Percentiles rank a stretch among this genome's conserved stretches.
These are phyloP conservation scores for Melolontha melolontha DNA, from an alignment of 2,888 invertebrate species.

Conservation along the genomic window DNA sequence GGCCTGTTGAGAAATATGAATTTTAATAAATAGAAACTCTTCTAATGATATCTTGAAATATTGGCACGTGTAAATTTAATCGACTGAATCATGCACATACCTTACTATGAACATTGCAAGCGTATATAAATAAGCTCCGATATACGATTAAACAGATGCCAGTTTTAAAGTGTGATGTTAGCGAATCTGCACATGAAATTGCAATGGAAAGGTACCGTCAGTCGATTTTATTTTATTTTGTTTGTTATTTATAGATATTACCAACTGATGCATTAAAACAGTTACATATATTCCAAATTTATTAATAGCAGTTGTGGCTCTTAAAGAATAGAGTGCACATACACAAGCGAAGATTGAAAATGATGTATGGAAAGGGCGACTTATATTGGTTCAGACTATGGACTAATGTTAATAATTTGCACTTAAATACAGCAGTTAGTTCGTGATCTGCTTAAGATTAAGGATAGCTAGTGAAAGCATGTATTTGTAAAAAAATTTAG, in stretches of 20 bases:
- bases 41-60: conserved; percentile 5
- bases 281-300: conserved; percentile 11
- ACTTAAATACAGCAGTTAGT: no score
- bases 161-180: conserved; percentile 23
- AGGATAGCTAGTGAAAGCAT: no score
- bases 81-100: conserved; percentile 19
- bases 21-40: neutral
- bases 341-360: neutral
- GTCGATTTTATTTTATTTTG: conserved; percentile 16
- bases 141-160: conserved; percentile 23
- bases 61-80: conserved; percentile 23
- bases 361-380: no score
- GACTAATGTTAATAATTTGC: no score
- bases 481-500: no score
- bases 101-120: conserved; percentile 21
- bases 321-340: neutral
- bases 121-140: conserved; percentile 21
- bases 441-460: no score
- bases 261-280: conserved; percentile 5
- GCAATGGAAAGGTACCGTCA: conserved; percentile 24
- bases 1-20: no score
- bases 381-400: no score
- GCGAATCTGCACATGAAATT: conserved; percentile 16
- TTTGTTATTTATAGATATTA: conserved; percentile 12
- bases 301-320: conserved; percentile 2